These are phyloP conservation scores for Tricholaema leucomelas DNA, from an alignment of 2,113 vertebrate species.

Conservation along the genomic window DNA sequence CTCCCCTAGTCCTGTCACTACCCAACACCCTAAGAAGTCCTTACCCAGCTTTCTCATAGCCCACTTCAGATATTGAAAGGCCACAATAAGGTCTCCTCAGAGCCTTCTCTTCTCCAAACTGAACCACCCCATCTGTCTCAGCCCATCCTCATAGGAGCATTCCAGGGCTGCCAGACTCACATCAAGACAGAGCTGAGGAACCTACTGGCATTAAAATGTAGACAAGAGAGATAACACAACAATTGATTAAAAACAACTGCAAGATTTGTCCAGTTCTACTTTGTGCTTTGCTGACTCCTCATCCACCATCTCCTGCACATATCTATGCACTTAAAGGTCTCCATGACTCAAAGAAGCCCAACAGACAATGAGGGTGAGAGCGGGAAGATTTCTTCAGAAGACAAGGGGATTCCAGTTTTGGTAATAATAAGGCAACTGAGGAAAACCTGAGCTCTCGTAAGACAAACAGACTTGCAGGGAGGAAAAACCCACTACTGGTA, in stretches of 20 bases:
- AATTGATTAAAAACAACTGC: not conserved
- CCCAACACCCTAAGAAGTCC: no score
- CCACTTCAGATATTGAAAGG: no score
- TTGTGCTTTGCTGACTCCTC: not conserved
- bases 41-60: no score
- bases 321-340: not conserved
- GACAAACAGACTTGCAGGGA: not conserved
- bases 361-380: not conserved
- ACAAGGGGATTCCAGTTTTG: not conserved
- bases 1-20: no score
- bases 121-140: no score
- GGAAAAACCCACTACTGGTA: not conserved
- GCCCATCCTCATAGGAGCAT: not conserved
- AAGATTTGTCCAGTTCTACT: not conserved
- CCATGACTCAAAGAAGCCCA: not conserved
- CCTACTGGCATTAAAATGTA: not conserved
- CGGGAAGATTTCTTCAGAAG: not conserved
- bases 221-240: not conserved
- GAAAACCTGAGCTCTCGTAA: not conserved
- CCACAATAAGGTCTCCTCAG: no score
- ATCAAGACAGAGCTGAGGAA: not conserved
- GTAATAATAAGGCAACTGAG: not conserved
- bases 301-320: fast-evolving
- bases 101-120: no score
- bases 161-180: not conserved